Conservation (phyloP, 2,797 vertebrate genomes). For the Liasis olivaceus region DNA sequence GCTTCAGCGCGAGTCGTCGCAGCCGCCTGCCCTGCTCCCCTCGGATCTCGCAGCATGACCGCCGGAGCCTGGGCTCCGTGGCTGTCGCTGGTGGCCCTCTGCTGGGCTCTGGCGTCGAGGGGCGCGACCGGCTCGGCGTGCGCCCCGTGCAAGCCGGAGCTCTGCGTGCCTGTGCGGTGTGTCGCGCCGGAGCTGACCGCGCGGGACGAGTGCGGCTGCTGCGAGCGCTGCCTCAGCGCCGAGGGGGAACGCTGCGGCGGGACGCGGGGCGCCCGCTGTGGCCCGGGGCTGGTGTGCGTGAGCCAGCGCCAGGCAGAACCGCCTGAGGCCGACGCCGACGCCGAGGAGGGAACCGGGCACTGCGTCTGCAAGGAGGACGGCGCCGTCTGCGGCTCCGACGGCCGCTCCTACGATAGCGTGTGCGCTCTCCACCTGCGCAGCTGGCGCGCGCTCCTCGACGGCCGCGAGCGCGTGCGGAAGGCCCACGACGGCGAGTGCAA, state of each 20-base stretch:
- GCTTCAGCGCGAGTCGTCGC: not conserved
- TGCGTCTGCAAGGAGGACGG: constrained; percentile 74
- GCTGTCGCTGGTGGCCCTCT: constrained; percentile 28
- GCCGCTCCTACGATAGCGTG: constrained; percentile 67
- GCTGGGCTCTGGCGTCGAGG: not conserved
- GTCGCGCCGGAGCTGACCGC: constrained; percentile 56
- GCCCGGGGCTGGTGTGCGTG: constrained; percentile 70
- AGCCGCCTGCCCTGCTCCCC: not conserved
- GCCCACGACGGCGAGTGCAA: constrained; percentile 70
- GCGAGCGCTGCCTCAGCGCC: constrained; percentile 64
- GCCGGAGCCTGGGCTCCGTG: constrained; percentile 17
- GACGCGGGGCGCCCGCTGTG: constrained; percentile 62
- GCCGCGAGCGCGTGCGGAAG: constrained; percentile 61
- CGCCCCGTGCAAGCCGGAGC: constrained; percentile 56
- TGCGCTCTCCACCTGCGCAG: constrained; percentile 70
- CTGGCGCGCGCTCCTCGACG: constrained; percentile 44
- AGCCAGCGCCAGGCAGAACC: constrained; percentile 38
- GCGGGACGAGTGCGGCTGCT: constrained; percentile 72
- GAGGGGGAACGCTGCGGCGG: constrained; percentile 71
- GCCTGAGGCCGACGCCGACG: constrained; percentile 16
- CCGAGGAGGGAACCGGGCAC: constrained; percentile 64
- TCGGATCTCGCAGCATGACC: not conserved
- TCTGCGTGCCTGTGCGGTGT: constrained; percentile 58
- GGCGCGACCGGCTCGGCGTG: constrained; percentile 38
- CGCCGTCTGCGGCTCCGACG: constrained; percentile 72